phyloP scores from a whole-genome alignment of 2,888 invertebrate species.

The Thyatira batis region DNA sequence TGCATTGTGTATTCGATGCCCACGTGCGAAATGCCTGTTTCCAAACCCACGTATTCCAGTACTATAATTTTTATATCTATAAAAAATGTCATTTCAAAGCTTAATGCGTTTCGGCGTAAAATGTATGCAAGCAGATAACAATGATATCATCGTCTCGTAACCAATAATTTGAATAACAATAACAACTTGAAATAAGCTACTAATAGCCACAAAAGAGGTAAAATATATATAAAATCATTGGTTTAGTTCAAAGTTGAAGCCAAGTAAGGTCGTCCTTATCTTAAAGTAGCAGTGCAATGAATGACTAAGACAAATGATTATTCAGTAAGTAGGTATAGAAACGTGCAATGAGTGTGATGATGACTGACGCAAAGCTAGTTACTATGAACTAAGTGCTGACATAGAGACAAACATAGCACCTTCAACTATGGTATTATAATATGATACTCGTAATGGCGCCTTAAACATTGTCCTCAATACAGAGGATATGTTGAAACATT shows the following conservation, averaged over 20 bases:
- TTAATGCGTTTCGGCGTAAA: not conserved
- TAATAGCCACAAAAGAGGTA: not conserved
- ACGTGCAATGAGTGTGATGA: conserved; percentile 5
- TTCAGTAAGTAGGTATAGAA: conserved; percentile 6
- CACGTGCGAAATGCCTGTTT: not conserved
- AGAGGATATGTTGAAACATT: conserved; percentile 13
- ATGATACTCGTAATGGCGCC: not conserved
- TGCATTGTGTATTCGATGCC: not conserved
- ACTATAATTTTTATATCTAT: not conserved
- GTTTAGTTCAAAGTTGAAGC: not conserved
- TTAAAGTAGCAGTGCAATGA: conserved; percentile 4
- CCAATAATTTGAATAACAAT: not conserved
- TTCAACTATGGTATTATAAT: not conserved
- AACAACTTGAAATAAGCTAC: not conserved
- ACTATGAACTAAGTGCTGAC: not conserved
- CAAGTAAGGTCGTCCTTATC: conserved; percentile 11
- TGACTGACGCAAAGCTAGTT: conserved; percentile 9
- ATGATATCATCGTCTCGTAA: not conserved
- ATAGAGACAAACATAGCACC: not conserved
- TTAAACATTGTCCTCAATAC: conserved; percentile 1
- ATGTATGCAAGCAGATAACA: not conserved
- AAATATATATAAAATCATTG: not conserved
- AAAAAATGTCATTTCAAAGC: not conserved
- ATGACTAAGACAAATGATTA: conserved; percentile 8
- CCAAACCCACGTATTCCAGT: not conserved